Base-by-base conservation (phyloP, 2,113 vertebrate species). In the Rhabdomys dilectus region DNA sequence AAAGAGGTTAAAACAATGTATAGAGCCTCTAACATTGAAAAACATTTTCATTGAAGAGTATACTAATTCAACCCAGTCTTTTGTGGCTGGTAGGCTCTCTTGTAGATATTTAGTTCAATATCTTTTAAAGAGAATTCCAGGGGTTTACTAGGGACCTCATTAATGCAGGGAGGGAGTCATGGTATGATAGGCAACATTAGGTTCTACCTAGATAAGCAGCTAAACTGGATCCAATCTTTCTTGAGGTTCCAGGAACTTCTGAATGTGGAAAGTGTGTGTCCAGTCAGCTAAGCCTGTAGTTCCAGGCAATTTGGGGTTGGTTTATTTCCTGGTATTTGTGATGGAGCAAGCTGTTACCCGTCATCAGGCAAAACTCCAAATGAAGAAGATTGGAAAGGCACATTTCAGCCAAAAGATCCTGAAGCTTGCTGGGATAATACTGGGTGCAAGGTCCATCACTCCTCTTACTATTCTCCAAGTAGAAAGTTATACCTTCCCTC, bases 391-490 rank as follows among this genome's bases (percentile, higher is more conserved):
- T 68, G 66, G 66, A 36, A 66, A 64, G 77, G 34, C 62, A 34
- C 73, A 58, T 88, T 70, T 45, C 66, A 87, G 78, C 82, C 91
- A 91, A 62, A 42, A 96, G 73, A 48, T 17, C 29, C 45, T 21
- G 82, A 91, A 95, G 93, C 85, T 78, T 36, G 13, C 96, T 82
- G 7, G 82, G 97, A 77, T 95, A 91, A 96, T 86, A 29, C 89
- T 58, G 48, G 48, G 80, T 81, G 70, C 39, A 36, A 91, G 66
- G 92, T 94, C 48, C 62, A 68, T 15, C 36, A 48, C 56, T 78
- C 53, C 39, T 82, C 91, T 84, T 34, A 91, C 68, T 45, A 21
- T 84, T 85, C 93, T 78, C 68, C 39, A 62, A 88, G 26, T 89
- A 51, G n/a, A 81, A n/a, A 39, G 26, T 5, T 60, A 29, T 16